Evolutionary conservation across 2,797 vertebrate species (phyloP).

Genomic region (Urocyon cinereoargenteus): DNA sequence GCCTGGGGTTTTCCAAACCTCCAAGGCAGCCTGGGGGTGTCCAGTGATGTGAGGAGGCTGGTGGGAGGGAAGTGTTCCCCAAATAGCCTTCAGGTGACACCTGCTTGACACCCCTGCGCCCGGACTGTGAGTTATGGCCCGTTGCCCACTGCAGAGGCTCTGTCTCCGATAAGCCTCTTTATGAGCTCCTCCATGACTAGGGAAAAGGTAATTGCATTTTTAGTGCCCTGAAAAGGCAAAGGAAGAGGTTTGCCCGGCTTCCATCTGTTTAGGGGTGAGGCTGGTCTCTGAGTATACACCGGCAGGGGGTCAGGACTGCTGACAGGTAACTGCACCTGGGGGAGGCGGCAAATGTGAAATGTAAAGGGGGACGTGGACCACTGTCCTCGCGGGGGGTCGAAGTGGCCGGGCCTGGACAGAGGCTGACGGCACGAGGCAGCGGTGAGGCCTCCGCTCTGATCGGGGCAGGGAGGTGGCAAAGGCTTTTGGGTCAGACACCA

Average conservation of each 20-base stretch:
- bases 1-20: neutral
- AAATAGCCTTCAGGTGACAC: accelerated
- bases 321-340: neutral
- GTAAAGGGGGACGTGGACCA: neutral
- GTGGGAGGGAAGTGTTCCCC: neutral
- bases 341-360: neutral
- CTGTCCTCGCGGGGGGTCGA: neutral
- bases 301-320: neutral
- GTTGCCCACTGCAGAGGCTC: neutral
- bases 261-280: neutral
- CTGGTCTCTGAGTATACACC: neutral
- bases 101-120: neutral
- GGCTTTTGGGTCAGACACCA: neutral
- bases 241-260: neutral
- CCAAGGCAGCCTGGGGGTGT: neutral
- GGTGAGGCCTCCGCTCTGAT: neutral
- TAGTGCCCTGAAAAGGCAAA: neutral
- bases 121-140: neutral
- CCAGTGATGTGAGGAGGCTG: neutral
- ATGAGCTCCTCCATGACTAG: neutral
- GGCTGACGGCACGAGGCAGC: accelerated
- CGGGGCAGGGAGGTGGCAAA: accelerated
- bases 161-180: conserved; percentile 47
- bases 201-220: conserved; percentile 66
- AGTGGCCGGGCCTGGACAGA: neutral